Conservation (phyloP, 2,888 invertebrate genomes). For the Ferdinandea cuprea region DNA sequence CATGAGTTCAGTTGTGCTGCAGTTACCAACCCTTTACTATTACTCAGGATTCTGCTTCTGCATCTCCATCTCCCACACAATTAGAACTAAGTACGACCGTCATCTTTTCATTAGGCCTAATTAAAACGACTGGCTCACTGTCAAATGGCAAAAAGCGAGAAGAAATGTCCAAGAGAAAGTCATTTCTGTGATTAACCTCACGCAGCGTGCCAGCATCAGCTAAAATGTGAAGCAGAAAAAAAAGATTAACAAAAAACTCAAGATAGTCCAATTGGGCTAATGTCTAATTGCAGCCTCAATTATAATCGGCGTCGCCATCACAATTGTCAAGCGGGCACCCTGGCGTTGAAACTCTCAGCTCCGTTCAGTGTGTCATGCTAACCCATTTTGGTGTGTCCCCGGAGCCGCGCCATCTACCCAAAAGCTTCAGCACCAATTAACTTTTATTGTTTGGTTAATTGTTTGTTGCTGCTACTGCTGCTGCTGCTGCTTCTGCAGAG, state of each 20-base stretch:
- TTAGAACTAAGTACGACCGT: constrained; percentile 28
- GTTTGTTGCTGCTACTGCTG: constrained; percentile 70
- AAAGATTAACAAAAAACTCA: constrained; percentile 1
- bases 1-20: constrained; percentile 11
- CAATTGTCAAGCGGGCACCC: constrained; percentile 62
- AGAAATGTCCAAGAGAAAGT: constrained; percentile 31
- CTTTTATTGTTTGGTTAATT: constrained; percentile 73
- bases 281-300: constrained; percentile 70
- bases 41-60: too few species aligned
- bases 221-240: constrained; percentile 24
- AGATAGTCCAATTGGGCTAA: constrained; percentile 54
- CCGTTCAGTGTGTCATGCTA: constrained; percentile 34
- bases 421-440: constrained; percentile 68
- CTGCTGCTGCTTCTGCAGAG: constrained; percentile 60
- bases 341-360: constrained; percentile 11
- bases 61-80: constrained; percentile 1
- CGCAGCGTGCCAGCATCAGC: constrained; percentile 32
- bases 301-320: constrained; percentile 70
- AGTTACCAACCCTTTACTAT: neutral
- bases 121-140: constrained; percentile 46
- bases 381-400: constrained; percentile 21
- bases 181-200: constrained; percentile 68
- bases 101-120: constrained; percentile 65
- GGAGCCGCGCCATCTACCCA: constrained; percentile 49
- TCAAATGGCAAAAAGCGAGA: constrained; percentile 9